Evolutionary conservation across 2,888 invertebrate genomes (phyloP).

Genomic region (Eristalinus aeneus): DNA sequence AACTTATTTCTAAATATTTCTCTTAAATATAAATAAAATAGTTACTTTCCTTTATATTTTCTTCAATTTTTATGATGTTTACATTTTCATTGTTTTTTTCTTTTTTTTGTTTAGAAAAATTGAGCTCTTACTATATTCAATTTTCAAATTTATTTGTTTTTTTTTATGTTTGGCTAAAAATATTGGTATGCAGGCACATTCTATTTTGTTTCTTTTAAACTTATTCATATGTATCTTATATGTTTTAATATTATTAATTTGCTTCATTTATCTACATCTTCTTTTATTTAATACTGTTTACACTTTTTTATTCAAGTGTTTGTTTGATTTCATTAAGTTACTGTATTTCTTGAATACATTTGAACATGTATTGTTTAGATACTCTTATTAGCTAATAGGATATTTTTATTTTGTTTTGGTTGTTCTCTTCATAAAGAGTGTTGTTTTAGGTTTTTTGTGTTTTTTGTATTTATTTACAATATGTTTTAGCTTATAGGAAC

Average conservation of each 20-base stretch:
- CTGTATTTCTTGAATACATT: conserved; percentile 51
- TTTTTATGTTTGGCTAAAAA: conserved; percentile 47
- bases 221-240: conserved; percentile 35
- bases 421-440: conserved; percentile 12
- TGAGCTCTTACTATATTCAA: conserved; percentile 61
- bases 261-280: conserved; percentile 50
- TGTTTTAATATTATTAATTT: conserved; percentile 15
- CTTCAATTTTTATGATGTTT: not conserved
- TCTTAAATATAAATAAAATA: not conserved
- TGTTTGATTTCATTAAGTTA: conserved; percentile 8
- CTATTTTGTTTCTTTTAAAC: conserved; percentile 61
- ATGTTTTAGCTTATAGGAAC: conserved; percentile 59
- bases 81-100: not conserved
- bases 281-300: conserved; percentile 59
- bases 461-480: conserved; percentile 47
- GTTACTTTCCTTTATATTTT: not conserved
- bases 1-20: not conserved
- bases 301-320: conserved; percentile 35
- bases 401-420: conserved; percentile 33
- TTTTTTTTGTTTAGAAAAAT: conserved; percentile 50
- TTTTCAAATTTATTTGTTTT: conserved; percentile 63
- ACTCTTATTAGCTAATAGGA: conserved; percentile 65
- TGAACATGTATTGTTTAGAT: conserved; percentile 52
- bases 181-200: conserved; percentile 68
- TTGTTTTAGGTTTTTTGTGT: not conserved